Evolutionary conservation across 2,888 invertebrate genomes (phyloP), one percentile per base, ranked within the genome.

Genomic region (Ectobius pallidus): DNA sequence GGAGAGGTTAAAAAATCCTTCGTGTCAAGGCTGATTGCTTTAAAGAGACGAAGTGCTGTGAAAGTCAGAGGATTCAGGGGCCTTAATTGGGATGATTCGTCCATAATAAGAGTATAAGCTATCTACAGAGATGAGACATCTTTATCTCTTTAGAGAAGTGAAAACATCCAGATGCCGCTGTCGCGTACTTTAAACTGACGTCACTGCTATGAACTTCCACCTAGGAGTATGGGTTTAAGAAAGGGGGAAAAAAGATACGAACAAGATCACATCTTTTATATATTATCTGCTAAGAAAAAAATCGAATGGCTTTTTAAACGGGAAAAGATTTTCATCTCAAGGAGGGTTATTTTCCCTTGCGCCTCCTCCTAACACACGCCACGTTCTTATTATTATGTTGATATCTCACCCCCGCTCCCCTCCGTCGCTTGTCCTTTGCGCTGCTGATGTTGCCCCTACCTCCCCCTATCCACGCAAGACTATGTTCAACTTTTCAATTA

Each of bases 401-500:
- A 65, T 65, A 65, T 65, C 65, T 27, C 58, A 30, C 9, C 9
- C 46, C n/a, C 46, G 9, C 46, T n/a, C n/a, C 46, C n/a, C 44
- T 7, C 46, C 42, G 18, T 65, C 30, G 46, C 65, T 65, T 65
- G 65, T 65, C 65, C 65, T 65, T 65, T 65, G 46, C 65, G 65
- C 65, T 65, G 55, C 55, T 27, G 65, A 42, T 18, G 25, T 46
- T 44, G 11, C 46, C 20, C 65, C 46, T n/a, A n/a, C n/a, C n/a
- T n/a, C n/a, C n/a, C n/a, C n/a, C n/a, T n/a, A n/a, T n/a, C n/a
- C n/a, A n/a, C n/a, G n/a, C n/a, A n/a, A 34, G 46, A 46, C 44
- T 30, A 14, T 27, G 65, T 44, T 65, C 44, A 65, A 65, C 65
- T 65, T 65, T 65, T 65, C 65, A 65, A 65, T 65, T 65, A 65